phyloP scores from a whole-genome alignment of 2,888 invertebrate genomes.

The Eupeodes luniger region DNA sequence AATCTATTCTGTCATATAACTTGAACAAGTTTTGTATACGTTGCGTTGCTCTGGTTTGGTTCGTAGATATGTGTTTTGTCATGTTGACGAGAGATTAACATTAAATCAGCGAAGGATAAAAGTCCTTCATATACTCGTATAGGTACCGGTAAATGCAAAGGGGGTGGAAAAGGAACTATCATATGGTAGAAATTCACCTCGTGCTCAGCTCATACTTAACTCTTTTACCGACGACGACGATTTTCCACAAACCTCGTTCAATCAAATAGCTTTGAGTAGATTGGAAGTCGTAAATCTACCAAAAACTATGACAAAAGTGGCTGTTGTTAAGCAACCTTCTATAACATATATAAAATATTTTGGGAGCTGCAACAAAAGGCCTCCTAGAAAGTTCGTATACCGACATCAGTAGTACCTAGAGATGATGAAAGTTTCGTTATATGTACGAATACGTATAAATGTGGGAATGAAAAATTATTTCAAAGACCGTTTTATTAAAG shows the following conservation, averaged over 20 bases:
- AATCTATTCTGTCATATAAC: conserved; percentile 27
- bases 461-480: not conserved
- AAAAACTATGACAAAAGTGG: conserved; percentile 32
- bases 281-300: conserved; percentile 65
- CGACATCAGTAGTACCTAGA: not conserved
- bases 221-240: conserved; percentile 20
- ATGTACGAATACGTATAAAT: not conserved
- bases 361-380: not conserved
- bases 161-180: not conserved
- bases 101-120: conserved; percentile 58
- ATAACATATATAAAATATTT: not conserved
- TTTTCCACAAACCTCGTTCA: conserved; percentile 44
- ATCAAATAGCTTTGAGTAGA: conserved; percentile 55
- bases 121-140: not conserved
- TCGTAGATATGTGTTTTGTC: conserved; percentile 20
- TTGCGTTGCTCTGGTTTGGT: not conserved
- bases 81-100: conserved; percentile 66
- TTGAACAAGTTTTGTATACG: not conserved
- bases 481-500: not conserved
- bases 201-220: conserved; percentile 39
- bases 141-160: no score
- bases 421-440: not conserved
- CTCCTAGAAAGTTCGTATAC: no score
- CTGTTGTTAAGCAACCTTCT: not conserved
- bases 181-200: not conserved